phyloP scores from a whole-genome alignment of 2,797 vertebrate species.

The Pipistrellus kuhlii region DNA sequence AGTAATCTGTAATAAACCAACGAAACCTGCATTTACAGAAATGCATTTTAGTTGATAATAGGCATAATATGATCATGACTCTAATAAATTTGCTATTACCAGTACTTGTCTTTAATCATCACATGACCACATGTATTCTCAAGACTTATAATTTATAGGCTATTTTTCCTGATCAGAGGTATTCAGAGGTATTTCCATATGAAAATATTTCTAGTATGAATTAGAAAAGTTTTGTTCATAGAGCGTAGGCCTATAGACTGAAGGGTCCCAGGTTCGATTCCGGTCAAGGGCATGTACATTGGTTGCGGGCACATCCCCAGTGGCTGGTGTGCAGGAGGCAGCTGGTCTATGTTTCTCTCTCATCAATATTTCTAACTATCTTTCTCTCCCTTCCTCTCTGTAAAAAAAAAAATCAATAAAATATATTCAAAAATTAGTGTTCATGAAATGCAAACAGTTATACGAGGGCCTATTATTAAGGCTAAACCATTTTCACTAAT shows the following conservation, averaged over 20 bases:
- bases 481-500: conserved; percentile 62
- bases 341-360: no score
- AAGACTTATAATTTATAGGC: conserved; percentile 53
- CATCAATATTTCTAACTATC: no score
- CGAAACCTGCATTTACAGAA: conserved; percentile 34
- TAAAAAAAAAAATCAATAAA: no score
- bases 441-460: conserved; percentile 59
- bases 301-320: no score
- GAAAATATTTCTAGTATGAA: conserved; percentile 66
- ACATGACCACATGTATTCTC: neutral
- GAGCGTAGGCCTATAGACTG: no score
- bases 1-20: conserved; percentile 55
- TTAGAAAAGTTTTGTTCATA: conserved; percentile 50
- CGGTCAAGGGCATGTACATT: no score
- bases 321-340: no score
- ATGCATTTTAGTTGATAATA: conserved; percentile 50
- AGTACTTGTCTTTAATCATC: conserved; percentile 56
- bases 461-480: conserved; percentile 54
- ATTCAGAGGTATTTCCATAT: conserved; percentile 27
- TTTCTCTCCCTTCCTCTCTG: no score
- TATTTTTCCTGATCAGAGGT: conserved; percentile 51
- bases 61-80: neutral
- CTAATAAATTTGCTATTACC: conserved; percentile 60
- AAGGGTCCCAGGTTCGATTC: no score
- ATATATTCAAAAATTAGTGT: neutral